Base-by-base conservation (phyloP, 37 sponge, comb jelly and placozoan species). In the Aplysina aerophoba region DNA sequence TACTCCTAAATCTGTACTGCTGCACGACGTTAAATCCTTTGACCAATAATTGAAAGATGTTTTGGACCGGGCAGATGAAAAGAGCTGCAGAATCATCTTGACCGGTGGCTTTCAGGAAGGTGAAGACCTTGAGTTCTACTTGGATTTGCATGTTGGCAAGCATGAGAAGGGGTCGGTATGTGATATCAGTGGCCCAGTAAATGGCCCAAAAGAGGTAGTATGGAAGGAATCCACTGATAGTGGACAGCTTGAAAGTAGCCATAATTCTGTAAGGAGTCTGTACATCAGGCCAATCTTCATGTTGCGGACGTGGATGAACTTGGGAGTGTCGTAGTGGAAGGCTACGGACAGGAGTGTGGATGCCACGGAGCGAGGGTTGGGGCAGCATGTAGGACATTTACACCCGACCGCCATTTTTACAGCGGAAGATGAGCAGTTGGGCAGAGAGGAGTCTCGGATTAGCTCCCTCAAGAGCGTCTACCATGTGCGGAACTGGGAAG, bases 291-390 rank as follows among this genome's bases (percentile, higher is more conserved):
- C 97, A 0, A 94, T 84, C 44, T 88, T 92, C 88, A 89, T 88
- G 79, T 88, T 91, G 68, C 87, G 82, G 31, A 97, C 92, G 86
- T 97, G 97, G 25, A 97, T 95, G 31, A 91, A 82, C 84, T 97
- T 97, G 4, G 91, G 84, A 0, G 97, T 97, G 75, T 97, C 93
- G 56, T 97, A 97, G 50, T 97, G 95, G 13, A 96, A 66, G 15
- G 82, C 53, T 75, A 75, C 22, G 3, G 78, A 38, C 39, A 75
- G 16, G n/a, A 50, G 44, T 1, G 4, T 75, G 4, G 22, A 19
- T 15, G n/a, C 20, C 2, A 75, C 24, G 54, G 21, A 25, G 44
- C 25, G 37, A 1, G 44, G 40, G 4, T 12, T 24, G 11, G 78
- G 27, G 11, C 64, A n/a, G 28, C 24, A 28, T 13, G 4, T 11